phyloP scores from a whole-genome alignment of 2,797 vertebrate genomes.

The Nasua narica region DNA sequence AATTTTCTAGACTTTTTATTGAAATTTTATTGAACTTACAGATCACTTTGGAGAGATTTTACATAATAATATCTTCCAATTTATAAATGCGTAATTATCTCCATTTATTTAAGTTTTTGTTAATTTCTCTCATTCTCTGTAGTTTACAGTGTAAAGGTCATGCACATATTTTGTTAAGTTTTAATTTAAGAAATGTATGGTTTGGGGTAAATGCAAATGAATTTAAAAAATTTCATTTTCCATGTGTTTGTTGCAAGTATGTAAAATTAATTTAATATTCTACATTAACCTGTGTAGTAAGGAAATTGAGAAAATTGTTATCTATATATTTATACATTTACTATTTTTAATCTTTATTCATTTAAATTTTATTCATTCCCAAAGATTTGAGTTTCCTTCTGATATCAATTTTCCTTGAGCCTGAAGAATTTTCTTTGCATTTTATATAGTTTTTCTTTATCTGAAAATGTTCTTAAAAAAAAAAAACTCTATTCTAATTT shows the following conservation, averaged over 20 bases:
- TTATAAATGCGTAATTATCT: not conserved
- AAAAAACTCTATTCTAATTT: not conserved
- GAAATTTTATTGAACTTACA: not conserved
- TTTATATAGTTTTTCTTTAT: not conserved
- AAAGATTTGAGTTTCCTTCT: not conserved
- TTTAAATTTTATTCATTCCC: not conserved
- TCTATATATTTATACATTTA: not conserved
- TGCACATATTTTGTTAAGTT: not conserved
- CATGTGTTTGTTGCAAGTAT: not conserved
- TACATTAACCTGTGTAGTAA: not conserved
- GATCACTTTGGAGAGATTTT: not conserved
- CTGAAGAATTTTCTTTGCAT: not conserved
- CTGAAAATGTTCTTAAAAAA: not conserved
- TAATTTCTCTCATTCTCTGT: not conserved
- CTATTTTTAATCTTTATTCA: not conserved
- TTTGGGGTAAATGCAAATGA: not conserved
- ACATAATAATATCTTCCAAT: not conserved
- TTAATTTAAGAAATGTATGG: not conserved
- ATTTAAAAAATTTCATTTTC: not conserved
- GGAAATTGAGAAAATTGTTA: not conserved
- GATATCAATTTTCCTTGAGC: not conserved
- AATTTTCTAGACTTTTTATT: not conserved
- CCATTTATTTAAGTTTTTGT: not conserved
- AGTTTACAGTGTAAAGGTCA: not conserved
- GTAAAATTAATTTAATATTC: not conserved